These are phyloP conservation scores for Sapayoa aenigma DNA, from an alignment of 2,113 vertebrate species.

Conservation along the genomic window DNA sequence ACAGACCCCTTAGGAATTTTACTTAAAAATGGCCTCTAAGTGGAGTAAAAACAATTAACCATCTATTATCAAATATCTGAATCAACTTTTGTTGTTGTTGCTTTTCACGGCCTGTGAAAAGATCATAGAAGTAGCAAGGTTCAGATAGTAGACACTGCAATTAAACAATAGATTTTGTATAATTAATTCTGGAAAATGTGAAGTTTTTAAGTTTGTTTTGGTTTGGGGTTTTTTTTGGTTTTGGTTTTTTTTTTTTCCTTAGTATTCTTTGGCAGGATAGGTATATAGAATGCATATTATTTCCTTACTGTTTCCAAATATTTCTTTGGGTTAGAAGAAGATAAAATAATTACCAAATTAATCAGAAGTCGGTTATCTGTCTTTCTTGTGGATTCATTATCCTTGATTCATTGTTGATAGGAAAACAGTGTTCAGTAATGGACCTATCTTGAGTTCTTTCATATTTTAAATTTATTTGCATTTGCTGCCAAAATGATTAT, in stretches of 20 bases:
- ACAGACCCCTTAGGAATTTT: not conserved
- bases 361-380: not conserved
- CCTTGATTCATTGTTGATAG: not conserved
- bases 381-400: not conserved
- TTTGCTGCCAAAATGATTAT: not conserved
- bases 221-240: too few relatives aligned
- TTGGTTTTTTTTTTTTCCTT: not conserved
- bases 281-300: not conserved
- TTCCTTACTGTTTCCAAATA: not conserved
- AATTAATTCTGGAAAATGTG: not conserved
- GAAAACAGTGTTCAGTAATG: not conserved
- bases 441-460: not conserved
- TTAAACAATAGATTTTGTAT: not conserved
- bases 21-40: not conserved
- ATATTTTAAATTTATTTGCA: not conserved
- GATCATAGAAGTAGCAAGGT: not conserved
- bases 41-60: not conserved
- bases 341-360: not conserved
- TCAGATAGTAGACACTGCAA: not conserved
- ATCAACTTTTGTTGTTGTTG: not conserved
- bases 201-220: not conserved
- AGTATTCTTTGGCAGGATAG: not conserved
- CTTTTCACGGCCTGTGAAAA: not conserved
- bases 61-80: not conserved
- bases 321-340: not conserved